Conservation (phyloP, 2,797 vertebrate genomes). For the Chelon labrosus region DNA sequence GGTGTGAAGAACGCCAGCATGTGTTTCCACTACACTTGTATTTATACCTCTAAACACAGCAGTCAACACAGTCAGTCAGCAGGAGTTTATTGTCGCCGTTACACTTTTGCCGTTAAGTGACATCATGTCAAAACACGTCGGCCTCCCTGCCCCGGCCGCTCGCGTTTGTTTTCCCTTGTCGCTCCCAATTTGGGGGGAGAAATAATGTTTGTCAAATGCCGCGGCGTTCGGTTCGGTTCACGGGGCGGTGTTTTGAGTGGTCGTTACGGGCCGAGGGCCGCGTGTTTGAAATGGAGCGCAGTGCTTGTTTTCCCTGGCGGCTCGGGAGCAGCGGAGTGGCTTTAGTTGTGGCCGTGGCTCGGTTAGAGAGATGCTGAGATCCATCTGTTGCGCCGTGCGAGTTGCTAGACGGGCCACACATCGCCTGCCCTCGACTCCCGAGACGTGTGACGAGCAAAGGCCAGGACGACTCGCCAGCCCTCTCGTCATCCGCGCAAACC, state of each 20-base stretch:
- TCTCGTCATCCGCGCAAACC: slow-evolving; percentile 57
- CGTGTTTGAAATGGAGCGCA: slow-evolving; percentile 61
- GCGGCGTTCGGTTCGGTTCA: slow-evolving; percentile 38
- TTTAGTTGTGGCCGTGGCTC: slow-evolving; percentile 28
- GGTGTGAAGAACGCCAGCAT: slow-evolving; percentile 72
- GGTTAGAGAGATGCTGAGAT: slow-evolving; percentile 36
- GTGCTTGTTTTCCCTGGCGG: slow-evolving; percentile 72
- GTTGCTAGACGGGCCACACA: slow-evolving; percentile 46
- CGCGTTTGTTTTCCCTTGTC: slow-evolving; percentile 79
- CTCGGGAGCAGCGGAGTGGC: slow-evolving; percentile 20
- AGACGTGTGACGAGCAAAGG: slow-evolving; percentile 39
- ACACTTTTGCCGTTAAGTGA: slow-evolving; percentile 80
- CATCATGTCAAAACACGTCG: slow-evolving; percentile 80
- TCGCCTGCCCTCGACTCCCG: slow-evolving; percentile 20
- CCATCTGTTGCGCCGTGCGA: slow-evolving; percentile 35
- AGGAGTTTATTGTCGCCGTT: slow-evolving; percentile 77
- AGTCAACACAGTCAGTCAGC: slow-evolving; percentile 72
- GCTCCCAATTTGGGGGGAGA: slow-evolving; percentile 68
- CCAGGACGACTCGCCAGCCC: slow-evolving; percentile 51
- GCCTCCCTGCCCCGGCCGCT: slow-evolving; percentile 37
- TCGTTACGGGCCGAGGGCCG: slow-evolving; percentile 41
- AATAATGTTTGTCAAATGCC: slow-evolving; percentile 79
- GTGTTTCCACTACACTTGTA: slow-evolving; percentile 78
- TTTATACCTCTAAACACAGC: slow-evolving; percentile 74
- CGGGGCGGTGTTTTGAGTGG: slow-evolving; percentile 65